Conservation (phyloP, 2,113 vertebrate genomes). For the Lepisosteus osseus region DNA sequence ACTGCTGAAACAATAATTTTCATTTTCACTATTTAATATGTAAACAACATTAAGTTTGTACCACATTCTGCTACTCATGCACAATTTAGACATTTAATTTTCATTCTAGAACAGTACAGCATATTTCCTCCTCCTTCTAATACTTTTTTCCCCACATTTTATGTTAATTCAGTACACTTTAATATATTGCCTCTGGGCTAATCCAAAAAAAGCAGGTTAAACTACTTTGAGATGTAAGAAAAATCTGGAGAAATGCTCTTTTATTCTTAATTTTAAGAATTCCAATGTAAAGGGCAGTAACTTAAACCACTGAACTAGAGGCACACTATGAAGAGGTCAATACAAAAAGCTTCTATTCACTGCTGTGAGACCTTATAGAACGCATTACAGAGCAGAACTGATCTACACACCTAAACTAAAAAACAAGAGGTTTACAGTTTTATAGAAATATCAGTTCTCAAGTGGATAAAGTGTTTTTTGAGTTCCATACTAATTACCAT, state of each 20-base stretch:
- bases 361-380: not conserved
- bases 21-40: no score
- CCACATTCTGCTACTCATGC: no score
- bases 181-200: not conserved
- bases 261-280: not conserved
- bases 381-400: not conserved
- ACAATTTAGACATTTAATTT: no score
- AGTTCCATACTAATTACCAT: no score
- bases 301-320: not conserved
- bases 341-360: not conserved
- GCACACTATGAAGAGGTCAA: not conserved
- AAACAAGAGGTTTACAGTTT: no score
- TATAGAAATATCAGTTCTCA: no score
- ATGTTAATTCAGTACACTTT: not conserved
- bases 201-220: not conserved
- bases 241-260: not conserved
- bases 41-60: no score
- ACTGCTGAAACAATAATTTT: no score
- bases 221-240: not conserved
- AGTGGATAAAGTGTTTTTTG: no score
- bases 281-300: not conserved
- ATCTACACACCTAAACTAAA: not conserved
- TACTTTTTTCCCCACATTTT: not conserved
- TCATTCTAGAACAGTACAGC: not conserved
- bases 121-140: not conserved